Conservation (phyloP, 2,113 vertebrate species). For the Myocastor coypus region DNA sequence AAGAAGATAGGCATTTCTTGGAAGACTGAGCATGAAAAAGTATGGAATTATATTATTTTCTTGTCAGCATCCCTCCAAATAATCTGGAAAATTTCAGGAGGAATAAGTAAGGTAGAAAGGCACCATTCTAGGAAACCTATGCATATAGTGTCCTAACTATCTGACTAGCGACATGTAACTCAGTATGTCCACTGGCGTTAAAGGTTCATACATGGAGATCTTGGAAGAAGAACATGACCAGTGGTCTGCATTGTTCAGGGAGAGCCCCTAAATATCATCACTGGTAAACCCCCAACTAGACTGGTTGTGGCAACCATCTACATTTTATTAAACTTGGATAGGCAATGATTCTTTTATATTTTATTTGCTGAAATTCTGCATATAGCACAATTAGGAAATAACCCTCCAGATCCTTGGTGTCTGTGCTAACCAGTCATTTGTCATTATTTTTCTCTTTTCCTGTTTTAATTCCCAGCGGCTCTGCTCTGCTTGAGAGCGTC, state of each 20-base stretch:
- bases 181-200: no score
- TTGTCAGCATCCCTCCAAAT: background rate
- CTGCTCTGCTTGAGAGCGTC: background rate
- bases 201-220: no score
- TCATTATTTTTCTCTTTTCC: background rate
- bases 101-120: conserved; percentile 30
- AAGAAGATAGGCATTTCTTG: background rate
- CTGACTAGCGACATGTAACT: no score
- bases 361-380: conserved; percentile 25
- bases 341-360: conserved; percentile 20
- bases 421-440: background rate
- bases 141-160: no score
- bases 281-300: background rate
- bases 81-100: background rate
- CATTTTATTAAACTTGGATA: background rate
- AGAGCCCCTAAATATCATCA: background rate
- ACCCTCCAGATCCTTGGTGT: background rate
- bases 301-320: background rate
- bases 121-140: background rate
- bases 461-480: background rate
- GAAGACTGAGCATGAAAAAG: background rate
- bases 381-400: conserved; percentile 40
- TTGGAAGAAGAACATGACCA: background rate
- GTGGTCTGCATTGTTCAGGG: background rate
- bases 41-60: conserved; percentile 5